Evolutionary conservation across 2,888 invertebrate species (phyloP).

Genomic region (Endomychus coccineus): DNA sequence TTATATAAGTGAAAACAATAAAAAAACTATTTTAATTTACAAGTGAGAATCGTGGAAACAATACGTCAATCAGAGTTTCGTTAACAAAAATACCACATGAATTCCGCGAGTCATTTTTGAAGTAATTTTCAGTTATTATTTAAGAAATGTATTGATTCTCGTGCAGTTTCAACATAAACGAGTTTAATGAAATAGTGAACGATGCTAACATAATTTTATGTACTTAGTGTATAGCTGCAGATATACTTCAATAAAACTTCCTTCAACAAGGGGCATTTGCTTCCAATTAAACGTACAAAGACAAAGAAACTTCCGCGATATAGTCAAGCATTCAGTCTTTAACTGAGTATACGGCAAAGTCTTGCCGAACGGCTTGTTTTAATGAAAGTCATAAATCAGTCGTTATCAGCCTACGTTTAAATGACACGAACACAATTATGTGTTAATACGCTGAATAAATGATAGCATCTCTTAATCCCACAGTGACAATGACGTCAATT

Average conservation of each 20-base stretch:
- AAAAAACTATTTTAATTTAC: too few relatives aligned
- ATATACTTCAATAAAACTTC: neutral
- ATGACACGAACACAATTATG: constrained; percentile 28
- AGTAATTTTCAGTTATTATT: too few relatives aligned
- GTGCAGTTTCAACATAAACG: too few relatives aligned
- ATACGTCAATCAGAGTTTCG: too few relatives aligned
- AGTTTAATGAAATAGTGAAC: too few relatives aligned
- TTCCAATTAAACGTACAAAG: neutral
- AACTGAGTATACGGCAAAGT: neutral
- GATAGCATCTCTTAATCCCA: constrained; percentile 23
- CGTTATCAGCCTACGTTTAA: constrained; percentile 22
- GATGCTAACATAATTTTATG: too few relatives aligned
- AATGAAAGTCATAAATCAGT: constrained; percentile 26
- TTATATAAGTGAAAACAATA: too few relatives aligned
- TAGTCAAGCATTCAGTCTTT: neutral
- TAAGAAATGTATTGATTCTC: too few relatives aligned
- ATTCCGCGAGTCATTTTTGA: too few relatives aligned
- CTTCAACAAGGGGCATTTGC: neutral
- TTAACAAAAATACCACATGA: too few relatives aligned
- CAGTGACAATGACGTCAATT: constrained; percentile 18
- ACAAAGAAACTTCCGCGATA: neutral
- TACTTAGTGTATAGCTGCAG: too few relatives aligned
- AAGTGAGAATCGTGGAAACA: too few relatives aligned
- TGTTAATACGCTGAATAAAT: constrained; percentile 29
- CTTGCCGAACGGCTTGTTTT: constrained; percentile 13